Percentiles rank a stretch among this genome's conserved stretches.
phyloP scores from a whole-genome alignment of 2,888 invertebrate genomes.

The Melanostoma mellinum region DNA sequence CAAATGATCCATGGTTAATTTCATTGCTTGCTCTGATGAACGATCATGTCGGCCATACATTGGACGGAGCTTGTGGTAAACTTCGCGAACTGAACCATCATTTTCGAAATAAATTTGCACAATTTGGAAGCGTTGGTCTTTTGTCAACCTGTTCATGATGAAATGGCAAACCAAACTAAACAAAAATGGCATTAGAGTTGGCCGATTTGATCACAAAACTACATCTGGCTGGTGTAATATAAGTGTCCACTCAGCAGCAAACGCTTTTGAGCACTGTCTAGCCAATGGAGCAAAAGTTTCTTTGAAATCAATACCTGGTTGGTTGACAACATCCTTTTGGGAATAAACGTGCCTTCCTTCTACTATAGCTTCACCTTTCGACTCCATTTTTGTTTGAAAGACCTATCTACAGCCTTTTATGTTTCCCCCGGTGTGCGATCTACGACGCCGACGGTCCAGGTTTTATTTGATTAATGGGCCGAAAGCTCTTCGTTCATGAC shows the following conservation, averaged over 20 bases:
- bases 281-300: slow-evolving; percentile 11
- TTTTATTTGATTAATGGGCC: slow-evolving; percentile 4
- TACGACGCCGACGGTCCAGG: slow-evolving; percentile 8
- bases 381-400: slow-evolving; percentile 29
- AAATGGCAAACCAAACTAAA: no score
- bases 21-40: no score
- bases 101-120: no score
- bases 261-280: slow-evolving; percentile 1
- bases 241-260: slow-evolving; percentile 20
- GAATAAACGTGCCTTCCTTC: slow-evolving; percentile 21
- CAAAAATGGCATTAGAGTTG: no score
- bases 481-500: slow-evolving; percentile 14
- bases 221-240: slow-evolving; percentile 17
- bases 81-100: no score
- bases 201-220: not conserved
- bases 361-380: not conserved
- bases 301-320: slow-evolving; percentile 5
- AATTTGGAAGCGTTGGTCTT: no score
- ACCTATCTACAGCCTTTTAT: slow-evolving; percentile 12
- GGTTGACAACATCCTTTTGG: slow-evolving; percentile 8
- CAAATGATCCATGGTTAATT: no score
- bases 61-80: no score
- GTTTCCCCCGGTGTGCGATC: slow-evolving; percentile 19
- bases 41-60: no score
- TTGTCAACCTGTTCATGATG: no score